Conservation (phyloP, 2,888 invertebrate species). For the Xestoiulus laeticollis region DNA sequence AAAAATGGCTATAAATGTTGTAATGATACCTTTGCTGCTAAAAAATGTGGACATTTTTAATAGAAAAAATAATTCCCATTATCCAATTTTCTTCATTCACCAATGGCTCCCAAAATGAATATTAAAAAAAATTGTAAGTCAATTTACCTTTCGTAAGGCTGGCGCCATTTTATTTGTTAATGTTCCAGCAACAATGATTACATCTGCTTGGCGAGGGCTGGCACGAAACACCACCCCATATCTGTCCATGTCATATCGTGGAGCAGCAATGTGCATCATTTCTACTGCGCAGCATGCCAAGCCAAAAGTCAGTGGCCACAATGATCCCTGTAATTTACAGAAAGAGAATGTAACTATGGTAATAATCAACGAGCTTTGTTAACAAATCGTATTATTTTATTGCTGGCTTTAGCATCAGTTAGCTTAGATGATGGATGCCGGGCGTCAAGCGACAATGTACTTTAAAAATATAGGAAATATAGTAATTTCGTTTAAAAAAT, state of each 20-base stretch:
- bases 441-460: no score
- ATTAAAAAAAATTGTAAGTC: background rate
- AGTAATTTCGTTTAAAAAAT: no score
- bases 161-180: slow-evolving; percentile 99
- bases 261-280: slow-evolving; percentile 99
- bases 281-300: slow-evolving; percentile 99
- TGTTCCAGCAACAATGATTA: slow-evolving; percentile 98
- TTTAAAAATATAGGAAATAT: no score
- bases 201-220: slow-evolving; percentile 95
- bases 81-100: no score
- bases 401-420: no score
- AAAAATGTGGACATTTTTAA: no score
- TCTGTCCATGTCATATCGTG: slow-evolving; percentile 99
- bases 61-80: no score
- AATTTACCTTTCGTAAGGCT: slow-evolving; percentile 83
- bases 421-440: no score
- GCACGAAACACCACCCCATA: slow-evolving; percentile 98
- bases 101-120: no score
- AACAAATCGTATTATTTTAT: background rate
- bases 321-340: slow-evolving; percentile 74
- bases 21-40: no score
- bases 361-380: background rate
- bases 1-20: no score
- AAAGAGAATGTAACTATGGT: background rate
- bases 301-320: slow-evolving; percentile 99